These are phyloP conservation scores for Valencia hispanica DNA, from an alignment of 2,797 vertebrate genomes.

Conservation along the genomic window DNA sequence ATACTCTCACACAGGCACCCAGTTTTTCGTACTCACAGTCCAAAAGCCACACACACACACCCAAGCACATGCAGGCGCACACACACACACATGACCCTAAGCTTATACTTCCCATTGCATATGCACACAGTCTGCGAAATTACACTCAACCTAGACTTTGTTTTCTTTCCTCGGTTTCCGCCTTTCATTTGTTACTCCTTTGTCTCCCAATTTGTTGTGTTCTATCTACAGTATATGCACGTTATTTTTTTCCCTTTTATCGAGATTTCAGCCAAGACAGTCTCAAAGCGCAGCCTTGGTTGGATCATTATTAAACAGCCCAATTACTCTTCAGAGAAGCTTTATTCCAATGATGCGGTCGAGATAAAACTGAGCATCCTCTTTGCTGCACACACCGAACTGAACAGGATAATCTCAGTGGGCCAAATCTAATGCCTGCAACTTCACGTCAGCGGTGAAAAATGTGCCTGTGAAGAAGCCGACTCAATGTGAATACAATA, in stretches of 20 bases:
- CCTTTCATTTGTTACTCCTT: conserved; percentile 40
- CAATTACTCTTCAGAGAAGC: conserved; percentile 50
- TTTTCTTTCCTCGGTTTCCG: conserved; percentile 55
- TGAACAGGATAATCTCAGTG: conserved; percentile 39
- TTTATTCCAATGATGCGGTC: conserved; percentile 62
- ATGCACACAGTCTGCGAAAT: conserved; percentile 47
- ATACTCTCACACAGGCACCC: conserved; percentile 20
- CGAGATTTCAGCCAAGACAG: conserved; percentile 33
- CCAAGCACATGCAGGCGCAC: conserved; percentile 18
- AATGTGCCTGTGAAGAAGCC: conserved; percentile 44
- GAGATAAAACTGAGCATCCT: conserved; percentile 59
- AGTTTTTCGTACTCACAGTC: conserved; percentile 32
- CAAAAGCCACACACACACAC: conserved; percentile 13
- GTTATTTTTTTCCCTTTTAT: conserved; percentile 58
- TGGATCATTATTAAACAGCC: conserved; percentile 69
- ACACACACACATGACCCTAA: background rate
- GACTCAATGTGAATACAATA: conserved; percentile 30
- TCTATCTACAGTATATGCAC: conserved; percentile 66
- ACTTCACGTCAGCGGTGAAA: conserved; percentile 48
- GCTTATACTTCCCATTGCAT: background rate
- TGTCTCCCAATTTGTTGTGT: conserved; percentile 72
- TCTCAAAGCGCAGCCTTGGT: conserved; percentile 44
- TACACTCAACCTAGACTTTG: conserved; percentile 75
- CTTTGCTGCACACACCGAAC: conserved; percentile 52
- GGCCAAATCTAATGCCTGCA: conserved; percentile 33